Base-by-base conservation (phyloP, 2,797 vertebrate species). In the Cryptoprocta ferox region DNA sequence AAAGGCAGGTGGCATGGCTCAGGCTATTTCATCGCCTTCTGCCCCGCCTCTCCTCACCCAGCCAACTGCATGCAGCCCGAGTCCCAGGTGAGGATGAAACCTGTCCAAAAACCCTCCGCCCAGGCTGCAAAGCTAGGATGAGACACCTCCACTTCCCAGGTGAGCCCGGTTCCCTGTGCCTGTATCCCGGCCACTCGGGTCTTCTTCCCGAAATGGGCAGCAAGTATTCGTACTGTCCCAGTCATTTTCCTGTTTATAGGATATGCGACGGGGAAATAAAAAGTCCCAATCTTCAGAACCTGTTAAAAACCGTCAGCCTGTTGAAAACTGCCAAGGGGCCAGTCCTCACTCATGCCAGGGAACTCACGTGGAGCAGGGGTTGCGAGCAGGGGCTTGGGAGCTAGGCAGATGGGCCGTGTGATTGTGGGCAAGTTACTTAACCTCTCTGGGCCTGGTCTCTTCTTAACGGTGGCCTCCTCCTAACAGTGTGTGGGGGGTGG, bases 211-310 rank as follows among this genome's bases (percentile, higher is more conserved):
- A 53, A n/a, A 93, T 24, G 48, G 37, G 53, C 9, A 84, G 21
- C 14, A 48, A 48, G 70, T 32, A 50, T 53, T 26, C 45, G 26
- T 9, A n/a, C 12, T 30, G 4, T 32, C 66, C 21, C 13, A 1
- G 18, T 39, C 24, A 28, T 45, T 88, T 65, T 87, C 37, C 63
- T 84, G 26, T 66, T 90, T 80, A 45, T 48, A 78, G 37, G 30
- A 37, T 18, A 82, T 0, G 4, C 56, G 35, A 45, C 2, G 5
- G 1, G 42, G 59, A 81, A 53, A 48, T 85, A 56, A 59, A 86
- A 87, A 83, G n/a, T 32, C 50, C 79, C 75, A 42, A 39, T 76
- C 63, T 92, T 89, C 63, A 94, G 83, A 61, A 95, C 68, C n/a
- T 11, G 14, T 39, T 87, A 82, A 73, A 68, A 76, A 89, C 9